These are phyloP conservation scores for Tridacna gigas DNA, from an alignment of 2,888 invertebrate genomes.

Conservation along the genomic window DNA sequence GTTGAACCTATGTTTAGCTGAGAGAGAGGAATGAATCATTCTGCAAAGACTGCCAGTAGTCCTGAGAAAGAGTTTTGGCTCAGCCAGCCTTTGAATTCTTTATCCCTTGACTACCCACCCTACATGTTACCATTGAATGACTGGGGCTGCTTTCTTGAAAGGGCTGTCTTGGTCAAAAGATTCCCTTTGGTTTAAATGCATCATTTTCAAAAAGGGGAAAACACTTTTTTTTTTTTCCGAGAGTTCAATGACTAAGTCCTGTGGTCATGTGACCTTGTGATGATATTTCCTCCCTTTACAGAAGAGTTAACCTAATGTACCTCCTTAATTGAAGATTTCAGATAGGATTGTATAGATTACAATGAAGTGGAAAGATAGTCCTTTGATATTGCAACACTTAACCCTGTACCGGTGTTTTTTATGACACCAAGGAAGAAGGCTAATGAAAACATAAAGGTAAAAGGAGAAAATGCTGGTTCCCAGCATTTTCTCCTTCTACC, in stretches of 20 bases:
- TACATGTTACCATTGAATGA: no score
- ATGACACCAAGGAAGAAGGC: background rate
- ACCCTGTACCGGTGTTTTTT: background rate
- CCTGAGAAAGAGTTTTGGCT: no score
- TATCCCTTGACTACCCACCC: no score
- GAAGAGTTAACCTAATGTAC: conserved; percentile 11
- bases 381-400: background rate
- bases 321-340: conserved; percentile 24
- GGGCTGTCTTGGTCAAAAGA: no score
- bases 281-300: conserved; percentile 19
- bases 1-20: no score
- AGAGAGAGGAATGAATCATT: no score
- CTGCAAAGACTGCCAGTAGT: no score
- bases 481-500: background rate
- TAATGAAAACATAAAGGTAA: background rate
- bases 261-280: conserved; percentile 10
- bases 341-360: conserved; percentile 15
- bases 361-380: conserved; percentile 3
- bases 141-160: no score
- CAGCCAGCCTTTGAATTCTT: no score
- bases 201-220: no score
- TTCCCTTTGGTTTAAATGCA: no score
- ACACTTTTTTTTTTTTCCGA: background rate
- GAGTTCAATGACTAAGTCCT: conserved; percentile 8
- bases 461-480: background rate